Percentiles rank a stretch among this genome's conserved stretches.
Conservation (phyloP, 2,797 vertebrate genomes). For the Ctenopoma multispine region DNA sequence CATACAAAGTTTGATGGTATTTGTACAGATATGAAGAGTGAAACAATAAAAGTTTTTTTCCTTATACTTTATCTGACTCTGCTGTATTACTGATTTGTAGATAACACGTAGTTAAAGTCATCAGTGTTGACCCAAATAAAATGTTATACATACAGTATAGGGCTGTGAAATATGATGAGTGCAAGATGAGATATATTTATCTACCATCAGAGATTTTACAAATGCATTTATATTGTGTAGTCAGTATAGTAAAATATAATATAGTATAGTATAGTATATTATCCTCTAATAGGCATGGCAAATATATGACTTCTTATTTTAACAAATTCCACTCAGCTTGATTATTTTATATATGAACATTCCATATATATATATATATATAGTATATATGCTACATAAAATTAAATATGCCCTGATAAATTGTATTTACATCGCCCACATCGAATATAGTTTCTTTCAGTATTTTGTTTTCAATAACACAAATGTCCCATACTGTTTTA, state of each 20-base stretch:
- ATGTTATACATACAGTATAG: not conserved
- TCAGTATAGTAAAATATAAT: too few species aligned
- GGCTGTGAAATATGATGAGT: not conserved
- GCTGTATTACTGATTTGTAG: slow-evolving; percentile 28
- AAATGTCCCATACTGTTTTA: not conserved
- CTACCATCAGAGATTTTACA: not conserved
- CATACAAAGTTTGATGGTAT: slow-evolving; percentile 99
- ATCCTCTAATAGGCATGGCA: too few species aligned
- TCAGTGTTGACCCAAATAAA: not conserved
- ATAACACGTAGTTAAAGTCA: not conserved
- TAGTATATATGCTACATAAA: too few species aligned
- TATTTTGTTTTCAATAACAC: not conserved
- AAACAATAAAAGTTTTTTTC: slow-evolving; percentile 90
- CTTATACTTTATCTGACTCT: slow-evolving; percentile 62
- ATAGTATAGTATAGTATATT: too few species aligned
- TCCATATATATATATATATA: too few species aligned
- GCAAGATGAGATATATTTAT: not conserved
- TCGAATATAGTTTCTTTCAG: not conserved
- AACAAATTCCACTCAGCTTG: too few species aligned
- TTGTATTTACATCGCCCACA: not conserved
- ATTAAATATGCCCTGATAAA: not conserved
- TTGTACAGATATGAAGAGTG: slow-evolving; percentile 99
- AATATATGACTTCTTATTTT: too few species aligned
- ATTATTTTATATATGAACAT: too few species aligned
- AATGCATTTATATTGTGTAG: not conserved